Evolutionary conservation across 2,113 vertebrate genomes (phyloP), one percentile per base, ranked within the genome.

Genomic region (Catharus bicknelli): DNA sequence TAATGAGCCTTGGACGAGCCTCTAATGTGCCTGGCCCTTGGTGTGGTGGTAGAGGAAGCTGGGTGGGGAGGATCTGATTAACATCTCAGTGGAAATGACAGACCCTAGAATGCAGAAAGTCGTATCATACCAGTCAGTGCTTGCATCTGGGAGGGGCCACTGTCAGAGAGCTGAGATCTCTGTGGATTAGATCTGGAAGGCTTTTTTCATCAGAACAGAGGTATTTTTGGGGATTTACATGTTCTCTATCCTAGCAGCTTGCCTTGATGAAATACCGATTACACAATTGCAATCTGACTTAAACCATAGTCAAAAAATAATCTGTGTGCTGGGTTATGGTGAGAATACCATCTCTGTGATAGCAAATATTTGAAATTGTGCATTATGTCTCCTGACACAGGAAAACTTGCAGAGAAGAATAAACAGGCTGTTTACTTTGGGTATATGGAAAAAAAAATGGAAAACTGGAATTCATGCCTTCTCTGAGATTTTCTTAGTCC

Each of bases 211-310:
- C 57, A 90, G 63, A 76, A 42, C 59, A 80, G 89, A 74, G 62
- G 51, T 86, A 90, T 93, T 95, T 79, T 13, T 6, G 51, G 86
- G 88, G 85, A 87, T 93, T 95, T 95, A 55, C 63, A 74, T 91
- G 21, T 78, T 85, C 30, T 73, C 59, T 85, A n/a, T 86, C 57
- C 72, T 94, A 87, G 78, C 84, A 90, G 79, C 70, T 92, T 92
- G 77, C 84, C 63, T 70, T 90, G 80, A 85, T 96, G 90, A 90
- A 92, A 91, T 70, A 77, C 54, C 1, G 79, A 85, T 96, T 95
- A 90, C 53, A 70, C 53, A 90, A 77, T 15, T 80, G 64, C 72
- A 95, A 81, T 94, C 79, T 48, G 66, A 87, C 32, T 83, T 80
- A 93, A 95, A 47, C 78, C 62, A 5, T 38, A 76, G 67, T 32